Percentiles rank a stretch among this genome's conserved stretches.
Conservation (phyloP, 1,140 invertebrate species). For the Ceratosolen fusciceps region DNA sequence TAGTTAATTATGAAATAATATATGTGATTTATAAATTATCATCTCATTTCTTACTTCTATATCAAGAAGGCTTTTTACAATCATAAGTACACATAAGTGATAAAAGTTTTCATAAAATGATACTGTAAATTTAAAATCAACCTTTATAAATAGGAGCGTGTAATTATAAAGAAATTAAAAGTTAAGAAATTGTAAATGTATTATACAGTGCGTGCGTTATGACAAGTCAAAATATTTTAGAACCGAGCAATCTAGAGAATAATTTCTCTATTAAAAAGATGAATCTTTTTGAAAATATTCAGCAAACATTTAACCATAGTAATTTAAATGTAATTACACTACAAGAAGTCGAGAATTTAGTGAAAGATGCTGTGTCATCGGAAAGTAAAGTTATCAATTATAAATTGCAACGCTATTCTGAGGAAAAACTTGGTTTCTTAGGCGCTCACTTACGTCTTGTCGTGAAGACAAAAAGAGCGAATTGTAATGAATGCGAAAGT, state of each 20-base stretch:
- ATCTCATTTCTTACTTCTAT: not conserved
- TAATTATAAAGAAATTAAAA: not conserved
- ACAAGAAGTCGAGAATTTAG: conserved; percentile 57
- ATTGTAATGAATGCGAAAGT: conserved; percentile 47
- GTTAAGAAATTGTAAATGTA: not conserved
- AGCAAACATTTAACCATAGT: not conserved
- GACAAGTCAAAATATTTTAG: not conserved
- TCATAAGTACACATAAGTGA: not conserved
- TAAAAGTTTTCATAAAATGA: not conserved
- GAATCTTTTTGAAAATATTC: not conserved
- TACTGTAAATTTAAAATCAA: not conserved
- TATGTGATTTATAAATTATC: not conserved
- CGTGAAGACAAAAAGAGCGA: conserved; percentile 46
- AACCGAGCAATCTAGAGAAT: not conserved
- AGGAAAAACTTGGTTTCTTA: conserved; percentile 70
- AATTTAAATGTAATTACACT: conserved; percentile 49
- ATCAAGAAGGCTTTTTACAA: not conserved
- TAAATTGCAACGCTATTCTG: conserved; percentile 54
- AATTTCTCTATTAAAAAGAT: not conserved
- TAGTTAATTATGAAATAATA: not conserved
- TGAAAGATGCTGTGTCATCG: conserved; percentile 34
- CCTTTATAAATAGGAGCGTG: conserved; percentile 10
- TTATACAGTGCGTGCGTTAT: not conserved
- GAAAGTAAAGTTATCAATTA: conserved; percentile 54
- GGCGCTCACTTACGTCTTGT: conserved; percentile 67